phyloP scores from a whole-genome alignment of 1,140 invertebrate species.

The Lycorma delicatula region DNA sequence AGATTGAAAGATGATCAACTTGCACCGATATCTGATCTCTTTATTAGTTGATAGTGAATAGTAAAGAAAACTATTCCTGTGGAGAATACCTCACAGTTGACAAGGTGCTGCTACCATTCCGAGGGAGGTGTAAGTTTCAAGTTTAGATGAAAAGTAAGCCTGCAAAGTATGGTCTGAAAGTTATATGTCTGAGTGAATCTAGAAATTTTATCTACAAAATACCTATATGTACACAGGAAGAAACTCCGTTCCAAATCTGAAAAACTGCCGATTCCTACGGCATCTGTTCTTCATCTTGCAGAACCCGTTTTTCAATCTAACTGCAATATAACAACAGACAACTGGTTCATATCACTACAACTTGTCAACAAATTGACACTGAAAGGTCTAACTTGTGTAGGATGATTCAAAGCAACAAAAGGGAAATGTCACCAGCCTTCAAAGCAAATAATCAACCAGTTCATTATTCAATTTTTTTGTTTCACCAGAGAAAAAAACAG shows the following conservation, averaged over 20 bases:
- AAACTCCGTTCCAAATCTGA: conserved; percentile 10
- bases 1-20: background rate
- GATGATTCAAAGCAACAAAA: conserved; percentile 40
- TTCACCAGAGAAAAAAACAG: conserved; percentile 18
- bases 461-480: conserved; percentile 11
- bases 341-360: conserved; percentile 38
- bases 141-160: conserved; percentile 32
- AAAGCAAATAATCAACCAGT: conserved; percentile 3
- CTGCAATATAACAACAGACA: conserved; percentile 36
- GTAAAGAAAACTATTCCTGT: conserved; percentile 23
- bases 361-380: conserved; percentile 32
- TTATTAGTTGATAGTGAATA: conserved; percentile 13
- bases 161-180: conserved; percentile 1
- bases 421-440: conserved; percentile 33
- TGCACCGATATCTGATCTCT: background rate
- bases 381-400: conserved; percentile 35
- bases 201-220: conserved; percentile 17
- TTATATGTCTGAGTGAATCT: conserved; percentile 1
- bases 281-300: conserved; percentile 9
- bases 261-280: background rate
- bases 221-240: conserved; percentile 7
- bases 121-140: conserved; percentile 33
- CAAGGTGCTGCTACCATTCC: conserved; percentile 33
- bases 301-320: conserved; percentile 28
- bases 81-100: conserved; percentile 24